A percentile compares a stretch with the other conserved stretches of the same genome.
Evolutionary conservation across 1,140 invertebrate species (phyloP).

Genomic region (Ostrea edulis): DNA sequence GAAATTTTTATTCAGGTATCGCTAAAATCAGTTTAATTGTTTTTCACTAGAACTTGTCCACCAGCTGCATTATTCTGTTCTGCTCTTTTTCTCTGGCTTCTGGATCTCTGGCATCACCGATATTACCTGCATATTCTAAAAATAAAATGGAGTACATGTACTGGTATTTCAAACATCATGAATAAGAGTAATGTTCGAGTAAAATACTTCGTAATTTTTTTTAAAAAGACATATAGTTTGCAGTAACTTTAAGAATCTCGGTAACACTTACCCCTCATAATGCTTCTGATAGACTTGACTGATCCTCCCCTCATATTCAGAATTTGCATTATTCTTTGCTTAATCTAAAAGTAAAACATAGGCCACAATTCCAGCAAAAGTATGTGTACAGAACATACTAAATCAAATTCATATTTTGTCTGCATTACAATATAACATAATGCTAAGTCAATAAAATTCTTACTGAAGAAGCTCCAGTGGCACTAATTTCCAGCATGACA

Average conservation of each 20-base stretch:
- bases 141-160: slow-evolving; percentile 52
- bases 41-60: slow-evolving; percentile 91
- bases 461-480: slow-evolving; percentile 85
- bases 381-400: neutral
- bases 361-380: neutral
- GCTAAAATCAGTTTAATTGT: neutral
- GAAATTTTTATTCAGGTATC: neutral
- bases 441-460: slow-evolving; percentile 51
- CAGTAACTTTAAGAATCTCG: no score
- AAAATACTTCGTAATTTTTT: neutral
- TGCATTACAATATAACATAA: neutral
- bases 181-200: neutral
- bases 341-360: slow-evolving; percentile 79
- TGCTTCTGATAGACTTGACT: slow-evolving; percentile 95
- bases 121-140: slow-evolving; percentile 95
- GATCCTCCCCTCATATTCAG: slow-evolving; percentile 93
- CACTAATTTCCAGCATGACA: slow-evolving; percentile 95
- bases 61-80: slow-evolving; percentile 93
- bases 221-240: no score
- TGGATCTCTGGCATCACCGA: slow-evolving; percentile 91
- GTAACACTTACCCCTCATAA: slow-evolving; percentile 89
- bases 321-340: slow-evolving; percentile 93
- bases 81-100: slow-evolving; percentile 93
- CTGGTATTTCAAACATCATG: neutral
- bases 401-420: neutral